Conservation (phyloP, 2,888 invertebrate genomes). For the Anthophora plumipes region DNA sequence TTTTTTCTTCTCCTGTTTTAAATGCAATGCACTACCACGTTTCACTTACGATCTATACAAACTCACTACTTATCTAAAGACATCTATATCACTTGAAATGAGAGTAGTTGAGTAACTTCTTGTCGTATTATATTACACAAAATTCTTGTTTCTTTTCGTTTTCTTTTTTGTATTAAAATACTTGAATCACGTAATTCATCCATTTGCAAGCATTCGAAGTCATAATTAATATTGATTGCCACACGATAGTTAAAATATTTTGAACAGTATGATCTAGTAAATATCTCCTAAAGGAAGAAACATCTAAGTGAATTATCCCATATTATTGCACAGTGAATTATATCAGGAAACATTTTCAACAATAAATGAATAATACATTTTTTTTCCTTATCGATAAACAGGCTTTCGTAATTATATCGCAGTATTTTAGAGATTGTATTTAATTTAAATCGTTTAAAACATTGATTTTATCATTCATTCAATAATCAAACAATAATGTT, state of each 20-base stretch:
- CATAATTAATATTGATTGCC: slow-evolving; percentile 58
- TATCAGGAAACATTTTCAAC: slow-evolving; percentile 43
- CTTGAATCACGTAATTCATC: slow-evolving; percentile 57
- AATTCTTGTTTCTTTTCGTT: slow-evolving; percentile 42
- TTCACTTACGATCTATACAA: slow-evolving; percentile 56
- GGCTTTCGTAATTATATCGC: slow-evolving; percentile 17
- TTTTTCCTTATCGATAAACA: slow-evolving; percentile 27
- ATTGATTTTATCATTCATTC: slow-evolving; percentile 26
- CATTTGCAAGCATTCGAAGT: slow-evolving; percentile 54
- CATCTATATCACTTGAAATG: slow-evolving; percentile 69
- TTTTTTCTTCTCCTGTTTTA: slow-evolving; percentile 36
- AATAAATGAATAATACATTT: slow-evolving; percentile 44
- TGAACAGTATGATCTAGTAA: slow-evolving; percentile 34
- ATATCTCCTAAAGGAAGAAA: slow-evolving; percentile 46
- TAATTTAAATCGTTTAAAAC: slow-evolving; percentile 46
- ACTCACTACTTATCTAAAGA: slow-evolving; percentile 62
- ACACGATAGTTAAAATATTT: slow-evolving; percentile 59
- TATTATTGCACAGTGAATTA: slow-evolving; percentile 62
- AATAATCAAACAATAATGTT: slow-evolving; percentile 43
- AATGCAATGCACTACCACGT: slow-evolving; percentile 58
- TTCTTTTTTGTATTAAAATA: slow-evolving; percentile 54
- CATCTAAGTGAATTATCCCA: slow-evolving; percentile 52
- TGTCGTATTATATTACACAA: slow-evolving; percentile 60
- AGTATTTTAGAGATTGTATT: slow-evolving; percentile 38
- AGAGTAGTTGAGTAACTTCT: slow-evolving; percentile 64